Evolutionary conservation across 2,888 invertebrate genomes (phyloP).

Genomic region (Drosophila neonasuta): DNA sequence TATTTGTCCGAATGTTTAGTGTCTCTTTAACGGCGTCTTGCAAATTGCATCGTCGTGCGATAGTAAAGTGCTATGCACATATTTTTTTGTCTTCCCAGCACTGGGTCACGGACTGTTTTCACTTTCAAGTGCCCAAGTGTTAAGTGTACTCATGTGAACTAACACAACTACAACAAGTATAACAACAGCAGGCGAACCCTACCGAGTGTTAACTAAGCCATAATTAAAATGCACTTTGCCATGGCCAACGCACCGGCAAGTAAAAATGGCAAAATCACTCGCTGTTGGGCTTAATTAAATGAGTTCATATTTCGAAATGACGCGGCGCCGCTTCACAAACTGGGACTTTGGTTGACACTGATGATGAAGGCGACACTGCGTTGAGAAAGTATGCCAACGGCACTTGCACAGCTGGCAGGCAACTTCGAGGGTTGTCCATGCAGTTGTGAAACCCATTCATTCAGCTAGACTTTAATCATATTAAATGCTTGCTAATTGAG

Average conservation of each 20-base stretch:
- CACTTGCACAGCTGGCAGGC: conserved; percentile 1
- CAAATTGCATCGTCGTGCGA: conserved; percentile 57
- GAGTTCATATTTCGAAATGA: conserved; percentile 46
- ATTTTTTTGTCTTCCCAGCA: conserved; percentile 31
- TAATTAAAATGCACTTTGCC: conserved; percentile 73
- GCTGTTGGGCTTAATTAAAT: conserved; percentile 57
- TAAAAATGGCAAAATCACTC: conserved; percentile 48
- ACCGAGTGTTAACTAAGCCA: conserved; percentile 49
- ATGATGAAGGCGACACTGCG: conserved; percentile 35
- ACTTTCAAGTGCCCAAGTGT: conserved; percentile 56
- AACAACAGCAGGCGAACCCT: conserved; percentile 10
- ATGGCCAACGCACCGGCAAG: conserved; percentile 18
- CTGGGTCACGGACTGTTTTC: conserved; percentile 58
- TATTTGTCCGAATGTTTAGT: conserved; percentile 21
- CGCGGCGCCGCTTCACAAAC: not conserved
- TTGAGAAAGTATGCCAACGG: conserved; percentile 68
- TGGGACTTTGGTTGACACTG: not conserved
- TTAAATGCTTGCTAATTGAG: not conserved
- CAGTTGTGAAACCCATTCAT: too few relatives aligned
- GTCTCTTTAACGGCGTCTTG: conserved; percentile 27
- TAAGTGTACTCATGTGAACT: conserved; percentile 36
- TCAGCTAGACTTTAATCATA: not conserved
- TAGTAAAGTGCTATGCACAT: conserved; percentile 37
- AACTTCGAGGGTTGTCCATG: conserved; percentile 6
- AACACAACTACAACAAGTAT: conserved; percentile 12